Percentiles rank a stretch among this genome's conserved stretches.
These are phyloP conservation scores for Amphipyra tragopoginis DNA, from an alignment of 2,888 invertebrate species.

Conservation along the genomic window DNA sequence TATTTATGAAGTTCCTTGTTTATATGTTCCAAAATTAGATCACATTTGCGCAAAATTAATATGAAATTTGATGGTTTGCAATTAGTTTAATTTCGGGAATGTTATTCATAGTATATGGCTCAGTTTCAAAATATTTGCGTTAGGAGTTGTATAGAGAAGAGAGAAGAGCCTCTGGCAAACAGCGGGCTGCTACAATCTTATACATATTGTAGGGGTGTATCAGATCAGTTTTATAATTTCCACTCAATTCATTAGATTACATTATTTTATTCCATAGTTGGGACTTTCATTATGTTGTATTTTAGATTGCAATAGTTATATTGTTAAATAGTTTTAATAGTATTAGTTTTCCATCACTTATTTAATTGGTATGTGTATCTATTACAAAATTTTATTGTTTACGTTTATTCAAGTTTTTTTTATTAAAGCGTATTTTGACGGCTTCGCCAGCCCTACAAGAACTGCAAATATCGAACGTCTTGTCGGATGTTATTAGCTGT, in stretches of 20 bases:
- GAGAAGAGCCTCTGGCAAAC: slow-evolving; percentile 62
- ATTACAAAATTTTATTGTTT: too few relatives aligned
- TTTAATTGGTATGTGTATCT: neutral
- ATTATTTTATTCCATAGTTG: neutral
- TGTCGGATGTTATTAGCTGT: slow-evolving; percentile 73
- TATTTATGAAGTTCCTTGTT: neutral
- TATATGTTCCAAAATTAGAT: neutral
- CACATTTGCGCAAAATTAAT: neutral
- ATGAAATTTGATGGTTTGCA: slow-evolving; percentile 4
- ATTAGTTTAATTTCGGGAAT: slow-evolving; percentile 21
- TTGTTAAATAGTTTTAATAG: neutral
- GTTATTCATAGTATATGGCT: slow-evolving; percentile 37
- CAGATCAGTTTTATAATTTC: slow-evolving; percentile 4
- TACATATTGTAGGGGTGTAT: slow-evolving; percentile 60
- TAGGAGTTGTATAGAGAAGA: slow-evolving; percentile 53
- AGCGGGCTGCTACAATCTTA: slow-evolving; percentile 54
- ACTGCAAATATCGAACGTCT: slow-evolving; percentile 74
- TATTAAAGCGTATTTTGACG: neutral
- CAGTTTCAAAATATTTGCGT: slow-evolving; percentile 70
- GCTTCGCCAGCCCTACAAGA: slow-evolving; percentile 64
- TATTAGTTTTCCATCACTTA: too few relatives aligned
- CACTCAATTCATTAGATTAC: neutral
- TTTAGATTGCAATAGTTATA: too few relatives aligned
- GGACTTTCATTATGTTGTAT: too few relatives aligned
- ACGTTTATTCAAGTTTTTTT: neutral